A percentile compares a stretch with the other conserved stretches of the same genome.
phyloP scores from a whole-genome alignment of 2,797 vertebrate genomes.

The Phylloscopus collybita region DNA sequence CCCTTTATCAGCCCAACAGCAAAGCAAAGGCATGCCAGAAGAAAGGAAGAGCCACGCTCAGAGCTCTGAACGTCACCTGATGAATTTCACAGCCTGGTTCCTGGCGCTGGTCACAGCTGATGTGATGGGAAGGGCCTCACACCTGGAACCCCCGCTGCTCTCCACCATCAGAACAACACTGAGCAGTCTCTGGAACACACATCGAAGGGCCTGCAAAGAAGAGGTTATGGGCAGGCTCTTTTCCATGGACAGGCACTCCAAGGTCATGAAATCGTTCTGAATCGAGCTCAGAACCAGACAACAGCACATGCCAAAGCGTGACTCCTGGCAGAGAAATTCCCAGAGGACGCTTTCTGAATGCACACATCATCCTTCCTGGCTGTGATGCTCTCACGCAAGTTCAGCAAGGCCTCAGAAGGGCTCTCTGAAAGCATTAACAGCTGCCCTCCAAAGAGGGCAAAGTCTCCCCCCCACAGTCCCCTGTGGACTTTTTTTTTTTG shows the following conservation, averaged over 20 bases:
- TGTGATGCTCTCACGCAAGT: neutral
- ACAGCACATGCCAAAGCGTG: neutral
- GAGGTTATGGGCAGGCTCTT: neutral
- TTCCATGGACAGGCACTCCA: neutral
- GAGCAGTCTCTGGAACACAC: constrained; percentile 85
- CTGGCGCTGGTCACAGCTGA: constrained; percentile 75
- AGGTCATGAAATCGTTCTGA: neutral
- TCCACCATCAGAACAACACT: constrained; percentile 89
- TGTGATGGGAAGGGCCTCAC: constrained; percentile 63
- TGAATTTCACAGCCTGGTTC: constrained; percentile 85
- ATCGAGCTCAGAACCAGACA: neutral
- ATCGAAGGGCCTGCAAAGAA: constrained; percentile 79
- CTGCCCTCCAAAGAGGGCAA: neutral
- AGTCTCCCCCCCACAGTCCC: neutral
- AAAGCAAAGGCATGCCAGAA: neutral
- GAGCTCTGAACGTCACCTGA: constrained; percentile 81
- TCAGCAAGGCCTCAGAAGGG: neutral
- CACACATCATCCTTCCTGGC: neutral
- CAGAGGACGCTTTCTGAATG: neutral
- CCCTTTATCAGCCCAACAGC: constrained; percentile 12
- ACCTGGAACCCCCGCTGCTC: constrained; percentile 50
- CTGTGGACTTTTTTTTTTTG: neutral
- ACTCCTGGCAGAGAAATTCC: neutral
- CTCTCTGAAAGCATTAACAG: neutral
- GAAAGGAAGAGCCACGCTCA: neutral